Conservation (phyloP, 2,113 vertebrate species). For the Sapajus apella region DNA sequence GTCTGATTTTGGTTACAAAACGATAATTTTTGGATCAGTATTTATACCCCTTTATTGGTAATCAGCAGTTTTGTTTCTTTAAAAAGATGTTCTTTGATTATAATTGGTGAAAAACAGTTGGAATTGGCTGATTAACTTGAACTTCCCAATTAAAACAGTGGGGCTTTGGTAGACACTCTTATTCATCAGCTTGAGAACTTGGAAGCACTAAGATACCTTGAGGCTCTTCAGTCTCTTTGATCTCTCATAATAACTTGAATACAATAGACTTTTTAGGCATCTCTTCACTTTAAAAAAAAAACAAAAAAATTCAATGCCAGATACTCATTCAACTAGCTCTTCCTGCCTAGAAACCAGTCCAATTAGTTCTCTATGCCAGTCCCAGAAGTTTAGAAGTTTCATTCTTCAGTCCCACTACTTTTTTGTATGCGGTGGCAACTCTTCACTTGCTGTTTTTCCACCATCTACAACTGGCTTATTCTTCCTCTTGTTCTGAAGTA, state of each 20-base stretch:
- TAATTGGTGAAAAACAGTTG: constrained; percentile 44
- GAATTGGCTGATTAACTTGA: constrained; percentile 27
- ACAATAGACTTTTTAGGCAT: constrained; percentile 32
- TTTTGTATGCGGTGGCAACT: neutral
- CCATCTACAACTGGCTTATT: neutral
- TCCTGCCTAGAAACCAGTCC: constrained; percentile 42
- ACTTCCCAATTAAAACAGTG: constrained; percentile 54
- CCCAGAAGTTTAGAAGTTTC: constrained; percentile 25
- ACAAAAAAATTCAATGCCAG: neutral
- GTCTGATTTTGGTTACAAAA: constrained; percentile 50
- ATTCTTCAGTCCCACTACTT: constrained; percentile 36
- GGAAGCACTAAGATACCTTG: neutral
- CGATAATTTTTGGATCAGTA: constrained; percentile 25
- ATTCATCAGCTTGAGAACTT: constrained; percentile 14
- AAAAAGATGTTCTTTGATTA: constrained; percentile 57
- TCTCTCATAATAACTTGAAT: constrained; percentile 44
- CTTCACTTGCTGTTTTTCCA: neutral
- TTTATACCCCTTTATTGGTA: constrained; percentile 36
- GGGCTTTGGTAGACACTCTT: neutral
- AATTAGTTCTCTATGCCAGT: constrained; percentile 55
- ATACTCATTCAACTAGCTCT: constrained; percentile 51
- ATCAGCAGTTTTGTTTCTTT: constrained; percentile 51
- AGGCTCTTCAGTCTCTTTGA: constrained; percentile 29
- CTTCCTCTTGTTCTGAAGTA: constrained; percentile 37
- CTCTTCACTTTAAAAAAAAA: neutral